phyloP scores from a whole-genome alignment of 1,140 invertebrate species.

The Ooceraea biroi region DNA sequence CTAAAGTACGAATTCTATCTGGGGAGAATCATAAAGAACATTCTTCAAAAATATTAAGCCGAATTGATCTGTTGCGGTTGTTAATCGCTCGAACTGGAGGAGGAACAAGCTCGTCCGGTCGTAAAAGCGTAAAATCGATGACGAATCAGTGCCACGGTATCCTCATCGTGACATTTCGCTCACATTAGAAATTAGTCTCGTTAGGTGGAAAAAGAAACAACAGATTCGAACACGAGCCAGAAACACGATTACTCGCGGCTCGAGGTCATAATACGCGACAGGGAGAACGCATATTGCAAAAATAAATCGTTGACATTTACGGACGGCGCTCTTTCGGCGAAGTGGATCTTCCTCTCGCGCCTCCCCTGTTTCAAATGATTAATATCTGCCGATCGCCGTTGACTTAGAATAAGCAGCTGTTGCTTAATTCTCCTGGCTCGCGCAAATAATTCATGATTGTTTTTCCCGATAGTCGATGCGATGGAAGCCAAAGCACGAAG shows the following conservation, averaged over 20 bases:
- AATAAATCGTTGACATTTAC: constrained; percentile 70
- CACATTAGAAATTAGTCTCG: constrained; percentile 43
- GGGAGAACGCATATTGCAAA: constrained; percentile 47
- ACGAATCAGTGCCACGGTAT: constrained; percentile 30
- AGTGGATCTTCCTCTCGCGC: background rate
- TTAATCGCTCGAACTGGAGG: constrained; percentile 31
- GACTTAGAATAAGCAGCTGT: constrained; percentile 39
- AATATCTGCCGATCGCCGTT: constrained; percentile 36
- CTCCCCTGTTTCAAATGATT: constrained; percentile 58
- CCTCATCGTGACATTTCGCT: background rate
- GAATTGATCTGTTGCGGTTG: constrained; percentile 5
- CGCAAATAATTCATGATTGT: constrained; percentile 33
- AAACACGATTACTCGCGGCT: constrained; percentile 30
- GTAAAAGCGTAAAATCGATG: constrained; percentile 20
- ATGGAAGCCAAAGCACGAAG: background rate
- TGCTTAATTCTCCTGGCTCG: constrained; percentile 29
- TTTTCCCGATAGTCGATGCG: background rate
- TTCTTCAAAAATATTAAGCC: constrained; percentile 11
- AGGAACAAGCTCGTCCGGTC: background rate
- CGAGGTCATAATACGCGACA: constrained; percentile 16
- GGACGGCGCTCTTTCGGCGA: background rate
- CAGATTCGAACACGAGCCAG: constrained; percentile 22
- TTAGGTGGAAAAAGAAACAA: constrained; percentile 61
- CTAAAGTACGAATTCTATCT: constrained; percentile 10
- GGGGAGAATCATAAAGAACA: background rate